phyloP scores from a whole-genome alignment of 2,888 invertebrate species.

The Microctonus aethiopoides region DNA sequence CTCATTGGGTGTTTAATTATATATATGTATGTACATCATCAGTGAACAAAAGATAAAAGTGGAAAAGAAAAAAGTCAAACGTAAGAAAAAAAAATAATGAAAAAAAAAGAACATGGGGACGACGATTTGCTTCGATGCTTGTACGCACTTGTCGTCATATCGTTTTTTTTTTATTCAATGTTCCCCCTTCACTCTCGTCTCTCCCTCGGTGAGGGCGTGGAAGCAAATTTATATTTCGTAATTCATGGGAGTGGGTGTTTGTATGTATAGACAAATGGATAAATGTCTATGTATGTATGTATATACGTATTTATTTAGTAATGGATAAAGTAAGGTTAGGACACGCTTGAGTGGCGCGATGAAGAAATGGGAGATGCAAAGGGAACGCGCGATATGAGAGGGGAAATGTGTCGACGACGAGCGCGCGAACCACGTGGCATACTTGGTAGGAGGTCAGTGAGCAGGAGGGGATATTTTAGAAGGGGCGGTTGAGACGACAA shows the following conservation, averaged over 20 bases:
- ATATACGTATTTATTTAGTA: no score
- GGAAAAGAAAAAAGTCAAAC: constrained; percentile 20
- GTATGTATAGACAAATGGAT: neutral
- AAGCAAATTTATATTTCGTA: constrained; percentile 35
- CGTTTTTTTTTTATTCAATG: constrained; percentile 2
- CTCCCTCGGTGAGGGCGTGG: constrained; percentile 26
- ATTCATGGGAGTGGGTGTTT: constrained; percentile 26
- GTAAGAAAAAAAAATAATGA: constrained; percentile 7
- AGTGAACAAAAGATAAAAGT: neutral
- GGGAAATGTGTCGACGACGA: constrained; percentile 19
- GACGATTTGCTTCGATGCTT: constrained; percentile 24
- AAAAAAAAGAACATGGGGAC: constrained; percentile 9
- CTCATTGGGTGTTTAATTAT: neutral
- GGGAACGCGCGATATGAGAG: neutral
- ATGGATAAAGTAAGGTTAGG: constrained; percentile 29
- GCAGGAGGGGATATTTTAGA: neutral
- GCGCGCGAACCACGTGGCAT: constrained; percentile 42
- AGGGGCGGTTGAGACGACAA: neutral
- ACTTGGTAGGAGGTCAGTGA: constrained; percentile 36
- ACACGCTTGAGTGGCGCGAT: constrained; percentile 33
- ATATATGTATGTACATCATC: neutral
- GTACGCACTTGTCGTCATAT: constrained; percentile 41
- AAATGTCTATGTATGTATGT: neutral
- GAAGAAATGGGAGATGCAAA: neutral
- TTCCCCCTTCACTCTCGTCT: neutral